Percentiles rank a stretch among this genome's conserved stretches.
Evolutionary conservation across 2,888 invertebrate species (phyloP).

Genomic region (Bedellia somnulentella): DNA sequence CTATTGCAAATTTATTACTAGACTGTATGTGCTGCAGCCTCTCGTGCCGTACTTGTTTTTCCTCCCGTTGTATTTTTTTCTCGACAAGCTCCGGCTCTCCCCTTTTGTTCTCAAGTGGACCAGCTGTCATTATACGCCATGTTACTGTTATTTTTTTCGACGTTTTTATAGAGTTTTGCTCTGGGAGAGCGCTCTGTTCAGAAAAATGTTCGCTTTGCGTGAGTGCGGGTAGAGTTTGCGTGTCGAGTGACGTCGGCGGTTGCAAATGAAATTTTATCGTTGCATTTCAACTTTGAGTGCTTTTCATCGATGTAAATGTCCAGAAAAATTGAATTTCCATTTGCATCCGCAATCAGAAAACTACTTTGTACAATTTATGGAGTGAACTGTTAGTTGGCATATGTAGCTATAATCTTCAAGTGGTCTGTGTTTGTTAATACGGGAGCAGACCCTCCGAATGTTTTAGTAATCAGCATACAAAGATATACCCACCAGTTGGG

Average conservation of each 20-base stretch:
- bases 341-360: constrained; percentile 14
- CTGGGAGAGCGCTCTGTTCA: constrained; percentile 54
- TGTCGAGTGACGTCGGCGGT: constrained; percentile 45
- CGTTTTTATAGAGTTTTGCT: constrained; percentile 59
- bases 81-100: constrained; percentile 54
- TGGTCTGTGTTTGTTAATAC: constrained; percentile 48
- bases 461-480: too few relatives aligned
- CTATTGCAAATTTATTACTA: constrained; percentile 58
- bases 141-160: constrained; percentile 60
- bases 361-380: constrained; percentile 15
- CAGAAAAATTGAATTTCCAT: not conserved
- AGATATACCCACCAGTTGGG: too few relatives aligned
- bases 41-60: constrained; percentile 46
- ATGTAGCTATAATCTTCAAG: constrained; percentile 55
- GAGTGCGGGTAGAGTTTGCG: constrained; percentile 51
- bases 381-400: constrained; percentile 43
- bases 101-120: constrained; percentile 63
- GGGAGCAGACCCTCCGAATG: too few relatives aligned
- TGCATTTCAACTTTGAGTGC: constrained; percentile 23
- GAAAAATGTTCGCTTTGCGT: constrained; percentile 61
- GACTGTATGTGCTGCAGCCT: constrained; percentile 25
- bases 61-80: constrained; percentile 57
- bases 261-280: constrained; percentile 38
- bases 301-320: constrained; percentile 15
- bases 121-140: constrained; percentile 64